These are phyloP conservation scores for Alentia gelatinosa DNA, from an alignment of 2,888 invertebrate species.

Conservation along the genomic window DNA sequence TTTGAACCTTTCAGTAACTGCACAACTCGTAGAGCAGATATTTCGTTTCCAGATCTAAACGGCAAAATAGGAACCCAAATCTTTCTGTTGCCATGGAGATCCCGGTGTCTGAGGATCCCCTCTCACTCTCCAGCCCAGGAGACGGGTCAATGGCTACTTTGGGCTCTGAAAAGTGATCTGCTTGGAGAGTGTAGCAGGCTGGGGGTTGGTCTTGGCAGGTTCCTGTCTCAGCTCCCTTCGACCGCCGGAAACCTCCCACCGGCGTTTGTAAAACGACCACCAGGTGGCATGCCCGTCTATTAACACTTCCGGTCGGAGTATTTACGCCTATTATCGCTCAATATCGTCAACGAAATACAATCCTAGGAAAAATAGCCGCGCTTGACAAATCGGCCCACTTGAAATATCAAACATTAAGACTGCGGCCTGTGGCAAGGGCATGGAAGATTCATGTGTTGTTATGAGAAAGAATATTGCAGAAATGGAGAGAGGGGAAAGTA, in stretches of 20 bases:
- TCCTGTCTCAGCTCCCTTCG: not conserved
- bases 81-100: not conserved
- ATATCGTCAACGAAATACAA: not conserved
- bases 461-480: not conserved
- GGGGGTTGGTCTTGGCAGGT: not conserved
- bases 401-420: no score
- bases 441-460: no score
- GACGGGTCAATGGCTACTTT: not conserved
- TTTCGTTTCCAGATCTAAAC: not conserved
- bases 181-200: not conserved
- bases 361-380: not conserved
- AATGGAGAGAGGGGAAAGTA: not conserved
- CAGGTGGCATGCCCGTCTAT: not conserved
- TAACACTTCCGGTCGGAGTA: constrained; percentile 6
- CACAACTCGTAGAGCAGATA: not conserved
- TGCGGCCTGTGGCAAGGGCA: no score
- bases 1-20: no score
- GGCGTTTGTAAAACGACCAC: constrained; percentile 7
- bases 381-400: no score
- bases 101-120: not conserved
- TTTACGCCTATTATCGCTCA: not conserved
- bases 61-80: not conserved
- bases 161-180: not conserved
- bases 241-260: not conserved
- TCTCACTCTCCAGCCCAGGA: not conserved